Evolutionary conservation across 2,888 invertebrate species (phyloP).

Genomic region (Sipha maydis): DNA sequence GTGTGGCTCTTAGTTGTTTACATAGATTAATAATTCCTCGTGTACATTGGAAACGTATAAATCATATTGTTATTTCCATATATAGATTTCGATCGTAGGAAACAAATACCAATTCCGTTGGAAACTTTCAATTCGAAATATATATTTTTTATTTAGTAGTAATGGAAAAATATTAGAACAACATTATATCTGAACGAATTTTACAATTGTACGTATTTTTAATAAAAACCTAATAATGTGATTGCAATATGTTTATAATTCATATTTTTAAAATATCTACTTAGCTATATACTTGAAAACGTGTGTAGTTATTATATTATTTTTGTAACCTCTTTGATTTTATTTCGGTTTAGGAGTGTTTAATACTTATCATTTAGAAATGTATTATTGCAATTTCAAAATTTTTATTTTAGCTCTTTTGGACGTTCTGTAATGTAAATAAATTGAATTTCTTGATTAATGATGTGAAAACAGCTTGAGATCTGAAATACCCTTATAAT

Average conservation of each 20-base stretch:
- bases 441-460: background rate
- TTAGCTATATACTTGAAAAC: background rate
- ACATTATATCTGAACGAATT: background rate
- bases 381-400: background rate
- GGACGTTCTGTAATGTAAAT: background rate
- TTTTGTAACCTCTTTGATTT: background rate
- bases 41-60: slow-evolving; percentile 15
- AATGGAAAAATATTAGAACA: background rate
- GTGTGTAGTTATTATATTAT: background rate
- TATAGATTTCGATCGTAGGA: background rate
- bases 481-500: background rate
- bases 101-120: background rate
- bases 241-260: background rate
- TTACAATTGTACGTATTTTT: background rate
- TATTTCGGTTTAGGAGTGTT: background rate
- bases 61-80: slow-evolving; percentile 23
- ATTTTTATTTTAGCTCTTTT: no score
- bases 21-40: slow-evolving; percentile 4
- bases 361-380: background rate
- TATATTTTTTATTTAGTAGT: background rate
- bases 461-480: background rate
- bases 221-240: background rate
- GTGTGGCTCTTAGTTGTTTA: background rate
- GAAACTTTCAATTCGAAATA: background rate
- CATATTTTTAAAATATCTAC: background rate